Conservation (phyloP, 2,113 vertebrate genomes). For the Labeo catla region DNA sequence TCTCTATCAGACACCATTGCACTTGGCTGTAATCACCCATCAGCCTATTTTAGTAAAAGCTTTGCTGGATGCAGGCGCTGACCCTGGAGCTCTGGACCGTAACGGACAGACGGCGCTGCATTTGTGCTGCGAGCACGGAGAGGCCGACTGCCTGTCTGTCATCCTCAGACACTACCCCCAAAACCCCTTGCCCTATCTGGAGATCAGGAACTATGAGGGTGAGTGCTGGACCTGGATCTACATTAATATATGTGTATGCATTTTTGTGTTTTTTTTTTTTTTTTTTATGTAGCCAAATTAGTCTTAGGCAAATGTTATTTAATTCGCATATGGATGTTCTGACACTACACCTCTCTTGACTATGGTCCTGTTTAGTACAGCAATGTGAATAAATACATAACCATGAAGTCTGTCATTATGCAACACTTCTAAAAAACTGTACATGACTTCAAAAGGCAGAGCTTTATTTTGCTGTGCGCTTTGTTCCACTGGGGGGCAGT, state of each 20-base stretch:
- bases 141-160: constrained; percentile 72
- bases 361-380: not conserved
- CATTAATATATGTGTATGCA: not conserved
- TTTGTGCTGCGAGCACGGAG: constrained; percentile 84
- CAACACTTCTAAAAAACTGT: not conserved
- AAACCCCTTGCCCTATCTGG: constrained; percentile 67
- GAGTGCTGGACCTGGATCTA: constrained; percentile 37
- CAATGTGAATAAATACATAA: not conserved
- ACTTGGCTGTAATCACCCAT: constrained; percentile 87
- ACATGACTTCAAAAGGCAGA: not conserved
- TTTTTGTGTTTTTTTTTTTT: not conserved
- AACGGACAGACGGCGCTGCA: constrained; percentile 84
- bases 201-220: constrained; percentile 87
- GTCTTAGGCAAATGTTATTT: not conserved
- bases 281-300: not conserved
- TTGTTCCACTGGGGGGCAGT: constrained; percentile 14
- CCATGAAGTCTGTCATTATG: not conserved
- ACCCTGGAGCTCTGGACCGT: constrained; percentile 82
- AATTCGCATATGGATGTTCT: not conserved
- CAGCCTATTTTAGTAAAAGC: constrained; percentile 74
- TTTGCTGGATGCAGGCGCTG: constrained; percentile 77
- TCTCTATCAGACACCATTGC: constrained; percentile 82
- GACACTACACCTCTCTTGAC: not conserved
- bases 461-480: not conserved
- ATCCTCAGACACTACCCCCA: constrained; percentile 67